Conservation (phyloP, 1,140 invertebrate species). For the Mesaphorura yosii region DNA sequence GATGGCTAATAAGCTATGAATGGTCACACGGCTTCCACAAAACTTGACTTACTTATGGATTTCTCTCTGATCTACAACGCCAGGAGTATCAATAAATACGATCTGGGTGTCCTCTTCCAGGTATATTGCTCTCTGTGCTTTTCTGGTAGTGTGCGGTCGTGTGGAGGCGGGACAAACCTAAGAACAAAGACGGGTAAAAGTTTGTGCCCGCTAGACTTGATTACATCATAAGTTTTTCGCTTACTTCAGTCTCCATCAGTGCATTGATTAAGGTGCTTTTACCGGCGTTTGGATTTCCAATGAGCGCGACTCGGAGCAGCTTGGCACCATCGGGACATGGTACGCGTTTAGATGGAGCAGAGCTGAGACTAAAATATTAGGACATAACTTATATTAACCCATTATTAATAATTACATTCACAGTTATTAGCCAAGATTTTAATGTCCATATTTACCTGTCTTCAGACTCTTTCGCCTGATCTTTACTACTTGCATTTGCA, state of each 20-base stretch:
- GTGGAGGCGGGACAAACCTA: constrained; percentile 74
- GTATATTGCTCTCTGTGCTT: constrained; percentile 56
- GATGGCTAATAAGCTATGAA: too few species aligned
- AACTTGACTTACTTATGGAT: constrained; percentile 45
- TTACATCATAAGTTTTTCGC: constrained; percentile 2
- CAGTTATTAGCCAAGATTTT: too few species aligned
- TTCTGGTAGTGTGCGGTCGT: constrained; percentile 80
- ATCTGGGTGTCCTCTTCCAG: constrained; percentile 65
- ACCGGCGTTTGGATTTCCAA: constrained; percentile 82
- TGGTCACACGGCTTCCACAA: too few species aligned
- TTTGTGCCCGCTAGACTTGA: background rate
- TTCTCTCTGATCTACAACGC: constrained; percentile 54
- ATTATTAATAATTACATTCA: constrained; percentile 8
- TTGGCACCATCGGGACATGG: constrained; percentile 35
- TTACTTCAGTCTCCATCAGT: constrained; percentile 63
- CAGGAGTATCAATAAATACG: constrained; percentile 77
- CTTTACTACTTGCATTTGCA: too few species aligned
- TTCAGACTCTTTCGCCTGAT: too few species aligned
- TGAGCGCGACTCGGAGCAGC: constrained; percentile 67
- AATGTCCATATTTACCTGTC: too few species aligned
- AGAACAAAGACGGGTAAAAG: constrained; percentile 31
- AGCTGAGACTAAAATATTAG: too few species aligned
- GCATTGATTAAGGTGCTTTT: constrained; percentile 90
- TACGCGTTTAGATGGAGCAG: too few species aligned
- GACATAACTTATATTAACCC: background rate